phyloP scores from a whole-genome alignment of 2,888 invertebrate genomes.

The Tyria jacobaeae region DNA sequence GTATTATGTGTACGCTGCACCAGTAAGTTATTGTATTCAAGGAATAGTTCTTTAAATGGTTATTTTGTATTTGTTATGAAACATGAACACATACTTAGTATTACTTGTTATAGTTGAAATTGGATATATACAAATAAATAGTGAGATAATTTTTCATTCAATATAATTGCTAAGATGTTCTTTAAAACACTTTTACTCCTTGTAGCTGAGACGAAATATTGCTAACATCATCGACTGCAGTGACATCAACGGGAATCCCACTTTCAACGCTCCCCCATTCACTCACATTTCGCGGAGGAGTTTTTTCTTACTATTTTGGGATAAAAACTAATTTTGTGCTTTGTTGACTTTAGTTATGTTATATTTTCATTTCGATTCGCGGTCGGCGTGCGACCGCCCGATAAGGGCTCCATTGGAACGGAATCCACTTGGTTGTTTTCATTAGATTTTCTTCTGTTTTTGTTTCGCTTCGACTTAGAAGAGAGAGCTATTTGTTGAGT shows the following conservation, averaged over 20 bases:
- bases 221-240: neutral
- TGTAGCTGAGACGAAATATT: neutral
- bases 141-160: too few relatives aligned
- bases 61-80: too few relatives aligned
- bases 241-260: conserved; percentile 16
- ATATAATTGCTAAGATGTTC: too few relatives aligned
- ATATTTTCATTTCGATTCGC: conserved; percentile 75
- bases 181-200: too few relatives aligned
- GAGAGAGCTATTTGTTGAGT: conserved; percentile 7
- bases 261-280: conserved; percentile 58
- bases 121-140: too few relatives aligned
- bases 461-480: conserved; percentile 11
- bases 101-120: too few relatives aligned
- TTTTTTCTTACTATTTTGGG: conserved; percentile 74
- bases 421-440: conserved; percentile 55
- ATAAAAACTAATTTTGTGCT: conserved; percentile 83
- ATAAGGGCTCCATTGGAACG: conserved; percentile 54
- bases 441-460: conserved; percentile 44
- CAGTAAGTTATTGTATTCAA: too few relatives aligned
- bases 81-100: too few relatives aligned
- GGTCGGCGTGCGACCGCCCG: conserved; percentile 55
- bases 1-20: too few relatives aligned
- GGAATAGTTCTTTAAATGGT: too few relatives aligned
- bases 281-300: conserved; percentile 61
- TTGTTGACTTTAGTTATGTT: conserved; percentile 78